phyloP scores from a whole-genome alignment of 2,797 vertebrate genomes.

The Parambassis ranga region DNA sequence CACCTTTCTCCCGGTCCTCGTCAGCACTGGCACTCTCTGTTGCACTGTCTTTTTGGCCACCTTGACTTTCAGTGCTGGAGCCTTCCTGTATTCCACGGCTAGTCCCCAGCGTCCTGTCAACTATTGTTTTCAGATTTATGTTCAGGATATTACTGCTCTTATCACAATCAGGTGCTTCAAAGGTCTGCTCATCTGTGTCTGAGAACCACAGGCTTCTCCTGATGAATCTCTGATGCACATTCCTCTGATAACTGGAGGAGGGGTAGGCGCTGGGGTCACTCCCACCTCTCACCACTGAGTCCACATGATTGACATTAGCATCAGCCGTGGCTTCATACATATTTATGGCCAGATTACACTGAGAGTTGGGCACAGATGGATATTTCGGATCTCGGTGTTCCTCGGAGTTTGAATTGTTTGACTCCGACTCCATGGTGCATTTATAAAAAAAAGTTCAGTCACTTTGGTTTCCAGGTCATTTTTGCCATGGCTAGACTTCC shows the following conservation, averaged over 20 bases:
- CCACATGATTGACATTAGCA: constrained; percentile 68
- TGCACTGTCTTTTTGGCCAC: constrained; percentile 63
- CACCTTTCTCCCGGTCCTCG: constrained; percentile 81
- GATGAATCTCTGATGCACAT: constrained; percentile 88
- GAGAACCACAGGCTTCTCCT: constrained; percentile 92
- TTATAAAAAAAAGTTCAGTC: constrained; percentile 51
- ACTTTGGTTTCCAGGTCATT: constrained; percentile 65
- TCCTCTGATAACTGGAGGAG: constrained; percentile 76
- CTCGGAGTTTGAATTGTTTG: constrained; percentile 64
- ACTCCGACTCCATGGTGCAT: constrained; percentile 80
- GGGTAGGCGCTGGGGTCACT: constrained; percentile 78
- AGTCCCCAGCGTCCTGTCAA: constrained; percentile 80
- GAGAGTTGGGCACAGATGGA: constrained; percentile 63
- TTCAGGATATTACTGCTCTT: constrained; percentile 81
- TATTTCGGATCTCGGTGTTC: constrained; percentile 56
- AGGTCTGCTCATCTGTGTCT: constrained; percentile 87
- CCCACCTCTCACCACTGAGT: constrained; percentile 73
- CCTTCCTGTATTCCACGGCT: constrained; percentile 62
- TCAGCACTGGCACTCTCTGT: constrained; percentile 75
- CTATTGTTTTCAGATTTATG: constrained; percentile 85
- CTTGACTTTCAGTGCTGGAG: constrained; percentile 75
- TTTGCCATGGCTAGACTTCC: constrained; percentile 75
- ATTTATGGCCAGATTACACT: constrained; percentile 57
- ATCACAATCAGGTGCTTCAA: constrained; percentile 84
- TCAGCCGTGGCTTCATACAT: constrained; percentile 68